These are phyloP conservation scores for Sterna hirundo DNA, from an alignment of 2,113 vertebrate genomes.

Conservation along the genomic window DNA sequence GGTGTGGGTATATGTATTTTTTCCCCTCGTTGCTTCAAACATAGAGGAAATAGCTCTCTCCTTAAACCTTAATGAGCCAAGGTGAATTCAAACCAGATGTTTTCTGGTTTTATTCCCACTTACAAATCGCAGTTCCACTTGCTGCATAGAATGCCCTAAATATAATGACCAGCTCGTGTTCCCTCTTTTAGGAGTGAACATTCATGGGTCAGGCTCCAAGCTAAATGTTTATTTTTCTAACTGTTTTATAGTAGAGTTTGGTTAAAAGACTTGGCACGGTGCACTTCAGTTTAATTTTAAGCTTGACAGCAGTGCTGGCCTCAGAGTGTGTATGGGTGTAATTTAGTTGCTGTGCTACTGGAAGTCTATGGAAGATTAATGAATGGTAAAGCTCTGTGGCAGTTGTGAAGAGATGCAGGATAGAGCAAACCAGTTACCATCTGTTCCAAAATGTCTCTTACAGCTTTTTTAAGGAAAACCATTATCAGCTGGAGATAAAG, in stretches of 20 bases:
- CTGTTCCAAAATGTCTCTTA: constrained; percentile 93
- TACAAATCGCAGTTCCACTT: constrained; percentile 49
- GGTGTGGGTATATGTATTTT: constrained; percentile 17
- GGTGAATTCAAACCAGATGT: constrained; percentile 78
- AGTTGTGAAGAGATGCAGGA: constrained; percentile 92
- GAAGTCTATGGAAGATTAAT: constrained; percentile 98
- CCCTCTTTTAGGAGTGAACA: constrained; percentile 61
- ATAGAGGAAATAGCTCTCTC: constrained; percentile 69
- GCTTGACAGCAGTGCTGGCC: constrained; percentile 90
- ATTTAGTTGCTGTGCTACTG: constrained; percentile 93
- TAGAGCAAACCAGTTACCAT: constrained; percentile 91
- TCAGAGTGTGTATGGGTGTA: constrained; percentile 79
- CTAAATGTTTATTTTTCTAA: constrained; percentile 81
- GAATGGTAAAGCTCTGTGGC: constrained; percentile 91
- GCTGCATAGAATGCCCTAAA: constrained; percentile 64
- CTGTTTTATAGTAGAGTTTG: constrained; percentile 84
- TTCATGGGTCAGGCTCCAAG: constrained; percentile 79
- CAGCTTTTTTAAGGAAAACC: constrained; percentile 91
- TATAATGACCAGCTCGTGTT: constrained; percentile 78
- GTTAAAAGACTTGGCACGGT: constrained; percentile 82
- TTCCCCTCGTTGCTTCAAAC: constrained; percentile 19
- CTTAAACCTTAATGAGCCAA: constrained; percentile 70
- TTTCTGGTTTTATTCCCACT: constrained; percentile 71
- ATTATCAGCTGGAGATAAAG: constrained; percentile 88
- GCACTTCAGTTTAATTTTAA: constrained; percentile 86